Evolutionary conservation across 2,888 invertebrate species (phyloP), one percentile per base, ranked within the genome.

Genomic region (Scotopteryx bipunctaria): DNA sequence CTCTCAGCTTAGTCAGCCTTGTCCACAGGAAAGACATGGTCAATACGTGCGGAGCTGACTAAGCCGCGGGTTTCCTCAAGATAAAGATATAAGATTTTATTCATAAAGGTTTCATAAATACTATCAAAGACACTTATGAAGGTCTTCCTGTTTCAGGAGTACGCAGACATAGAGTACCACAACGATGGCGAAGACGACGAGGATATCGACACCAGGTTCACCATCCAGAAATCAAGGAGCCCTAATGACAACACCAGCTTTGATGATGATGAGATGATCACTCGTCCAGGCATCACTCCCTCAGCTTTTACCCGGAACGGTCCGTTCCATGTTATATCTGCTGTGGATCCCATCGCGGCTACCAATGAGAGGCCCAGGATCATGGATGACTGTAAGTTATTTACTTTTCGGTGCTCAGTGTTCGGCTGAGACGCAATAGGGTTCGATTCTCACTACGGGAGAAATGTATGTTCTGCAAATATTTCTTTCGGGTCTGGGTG

Each of bases 291-390:
- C 0, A 70, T 83, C 5, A 82, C 80, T 0, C 88, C 88, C 0
- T 82, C 81, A 0, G 82, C 86, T 0, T 62, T 82, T 60, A 84
- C 75, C 31, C 75, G 73, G 44, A 57, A 66, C 0, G 74, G 69
- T 6, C 52, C 66, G 0, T 62, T 61, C 16, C 69, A 73, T 0
- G 68, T 79, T 5, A 63, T 81, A 1, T 81, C 82, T 0, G 83
- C 83, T 1, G 74, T 75, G 0, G 83, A 84, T 17, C 76, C 81
- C 0, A 77, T 89, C 0, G 81, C 83, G 0, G 85, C 86, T 0
- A 90, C 89, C 2, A 84, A 85, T 17, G 81, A 81, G 19, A 65
- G 88, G 11, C 89, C 89, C 0, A 77, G 70, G 61, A 81, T 88
- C 46, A 55, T 89, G 13, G 81, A 81, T 33, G 83, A 86, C 35